phyloP scores from a whole-genome alignment of 1,140 invertebrate genomes.

The Bradysia coprophila region DNA sequence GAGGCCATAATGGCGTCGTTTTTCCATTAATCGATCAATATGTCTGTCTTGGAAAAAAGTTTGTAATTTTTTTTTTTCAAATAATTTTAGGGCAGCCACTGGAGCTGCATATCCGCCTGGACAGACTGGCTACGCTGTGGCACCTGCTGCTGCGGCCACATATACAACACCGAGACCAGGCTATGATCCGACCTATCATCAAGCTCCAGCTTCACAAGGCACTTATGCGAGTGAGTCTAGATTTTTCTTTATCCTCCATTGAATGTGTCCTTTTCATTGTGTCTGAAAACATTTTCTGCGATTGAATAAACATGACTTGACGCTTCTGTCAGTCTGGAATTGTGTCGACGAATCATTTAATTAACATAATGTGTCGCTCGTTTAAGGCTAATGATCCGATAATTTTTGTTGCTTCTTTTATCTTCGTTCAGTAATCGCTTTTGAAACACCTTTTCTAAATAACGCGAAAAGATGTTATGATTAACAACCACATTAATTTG shows the following conservation, averaged over 20 bases:
- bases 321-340: too few species aligned
- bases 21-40: constrained; percentile 11
- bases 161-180: constrained; percentile 57
- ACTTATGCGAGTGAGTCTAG: constrained; percentile 32
- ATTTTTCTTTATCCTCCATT: background rate
- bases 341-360: too few species aligned
- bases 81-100: constrained; percentile 32
- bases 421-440: too few species aligned
- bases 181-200: constrained; percentile 51
- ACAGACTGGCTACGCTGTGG: constrained; percentile 67
- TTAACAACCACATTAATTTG: too few species aligned
- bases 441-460: too few species aligned
- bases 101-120: constrained; percentile 58
- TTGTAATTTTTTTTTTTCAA: background rate
- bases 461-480: too few species aligned
- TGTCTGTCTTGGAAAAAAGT: background rate
- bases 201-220: constrained; percentile 49
- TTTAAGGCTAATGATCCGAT: too few species aligned
- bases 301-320: too few species aligned
- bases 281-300: too few species aligned
- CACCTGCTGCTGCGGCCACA: constrained; percentile 53
- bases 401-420: too few species aligned
- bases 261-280: background rate
- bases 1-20: constrained; percentile 14
- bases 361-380: too few species aligned